Conservation (phyloP, 2,797 vertebrate species). For the Notolabrus celidotus region DNA sequence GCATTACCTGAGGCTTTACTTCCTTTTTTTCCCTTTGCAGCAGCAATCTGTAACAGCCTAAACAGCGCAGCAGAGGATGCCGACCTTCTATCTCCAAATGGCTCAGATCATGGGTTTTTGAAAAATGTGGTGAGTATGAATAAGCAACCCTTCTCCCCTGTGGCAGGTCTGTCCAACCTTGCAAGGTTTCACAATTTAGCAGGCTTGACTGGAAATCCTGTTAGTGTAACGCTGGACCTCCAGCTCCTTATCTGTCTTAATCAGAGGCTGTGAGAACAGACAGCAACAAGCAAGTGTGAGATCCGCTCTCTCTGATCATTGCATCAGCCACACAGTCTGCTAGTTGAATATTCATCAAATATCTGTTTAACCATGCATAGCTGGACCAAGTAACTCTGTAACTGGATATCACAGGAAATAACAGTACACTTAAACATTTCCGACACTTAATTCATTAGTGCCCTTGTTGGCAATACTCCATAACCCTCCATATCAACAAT, state of each 20-base stretch:
- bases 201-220: slow-evolving; percentile 90
- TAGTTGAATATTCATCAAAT: slow-evolving; percentile 57
- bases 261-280: slow-evolving; percentile 82
- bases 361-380: slow-evolving; percentile 28
- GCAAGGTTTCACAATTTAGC: slow-evolving; percentile 86
- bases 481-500: no score
- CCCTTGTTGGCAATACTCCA: no score
- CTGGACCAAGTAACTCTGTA: slow-evolving; percentile 1
- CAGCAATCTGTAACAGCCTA: slow-evolving; percentile 20
- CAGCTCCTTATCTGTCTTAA: slow-evolving; percentile 91
- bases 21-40: slow-evolving; percentile 34
- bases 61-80: slow-evolving; percentile 20
- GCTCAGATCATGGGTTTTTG: slow-evolving; percentile 50
- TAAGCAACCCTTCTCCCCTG: slow-evolving; percentile 46
- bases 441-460: no score
- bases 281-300: slow-evolving; percentile 38
- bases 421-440: neutral
- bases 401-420: slow-evolving; percentile 18
- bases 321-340: slow-evolving; percentile 47
- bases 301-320: slow-evolving; percentile 52
- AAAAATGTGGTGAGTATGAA: slow-evolving; percentile 61
- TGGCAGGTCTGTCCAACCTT: slow-evolving; percentile 48
- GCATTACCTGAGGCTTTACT: slow-evolving; percentile 29
- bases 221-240: slow-evolving; percentile 89
- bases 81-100: slow-evolving; percentile 35